Evolutionary conservation across 2,113 vertebrate genomes (phyloP).

Genomic region (human): DNA sequence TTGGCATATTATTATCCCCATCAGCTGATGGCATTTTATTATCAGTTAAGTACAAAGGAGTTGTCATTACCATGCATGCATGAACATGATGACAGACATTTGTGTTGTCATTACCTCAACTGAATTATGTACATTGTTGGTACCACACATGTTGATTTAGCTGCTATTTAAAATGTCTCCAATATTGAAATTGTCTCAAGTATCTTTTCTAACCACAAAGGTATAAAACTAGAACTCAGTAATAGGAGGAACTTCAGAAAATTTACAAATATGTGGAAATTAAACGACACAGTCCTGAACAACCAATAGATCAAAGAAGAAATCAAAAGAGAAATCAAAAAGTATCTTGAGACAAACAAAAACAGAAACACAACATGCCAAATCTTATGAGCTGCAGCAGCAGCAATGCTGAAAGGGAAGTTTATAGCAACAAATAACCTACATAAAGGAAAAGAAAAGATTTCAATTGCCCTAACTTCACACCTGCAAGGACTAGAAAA

Average conservation of each 20-base stretch:
- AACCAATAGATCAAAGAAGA: not conserved
- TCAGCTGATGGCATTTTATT: not conserved
- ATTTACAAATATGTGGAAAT: not conserved
- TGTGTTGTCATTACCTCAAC: not conserved
- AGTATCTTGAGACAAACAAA: not conserved
- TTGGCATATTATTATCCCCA: not conserved
- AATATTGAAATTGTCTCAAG: not conserved
- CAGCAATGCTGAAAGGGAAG: not conserved
- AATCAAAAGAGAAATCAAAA: not conserved
- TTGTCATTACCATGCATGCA: not conserved
- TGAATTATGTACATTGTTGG: conserved; percentile 7
- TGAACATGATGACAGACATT: conserved; percentile 5
- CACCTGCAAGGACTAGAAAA: not conserved
- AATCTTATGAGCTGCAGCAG: not conserved
- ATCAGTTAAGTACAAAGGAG: not conserved
- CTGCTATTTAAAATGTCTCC: conserved; percentile 21
- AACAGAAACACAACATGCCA: not conserved
- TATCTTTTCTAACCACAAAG: not conserved
- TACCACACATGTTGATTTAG: not conserved
- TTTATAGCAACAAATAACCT: not conserved
- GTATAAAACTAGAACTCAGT: not conserved
- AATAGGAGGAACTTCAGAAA: not conserved
- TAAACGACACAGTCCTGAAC: not conserved
- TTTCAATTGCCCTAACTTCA: not conserved
- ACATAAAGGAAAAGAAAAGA: not conserved